These are phyloP conservation scores for Elgaria multicarinata DNA, from an alignment of 2,113 vertebrate species.

Conservation along the genomic window DNA sequence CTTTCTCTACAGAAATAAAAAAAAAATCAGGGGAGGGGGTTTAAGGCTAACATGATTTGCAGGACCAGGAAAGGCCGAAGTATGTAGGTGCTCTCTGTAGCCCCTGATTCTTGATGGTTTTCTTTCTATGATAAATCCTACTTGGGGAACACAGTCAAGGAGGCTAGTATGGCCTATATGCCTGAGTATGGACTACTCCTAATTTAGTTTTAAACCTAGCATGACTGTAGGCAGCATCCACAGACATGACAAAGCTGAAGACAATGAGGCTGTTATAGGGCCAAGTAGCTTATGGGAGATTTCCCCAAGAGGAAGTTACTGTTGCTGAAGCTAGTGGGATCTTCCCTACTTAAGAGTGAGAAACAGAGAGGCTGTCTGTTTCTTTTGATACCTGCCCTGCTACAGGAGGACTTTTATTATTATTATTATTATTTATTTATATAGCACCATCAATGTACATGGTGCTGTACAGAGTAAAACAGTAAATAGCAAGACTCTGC, in stretches of 20 bases:
- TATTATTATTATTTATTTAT: no score
- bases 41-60: neutral
- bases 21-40: neutral
- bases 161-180: neutral
- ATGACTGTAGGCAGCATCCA: neutral
- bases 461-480: no score
- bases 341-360: neutral
- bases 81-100: neutral
- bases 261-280: neutral
- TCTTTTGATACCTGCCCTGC: neutral
- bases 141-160: neutral
- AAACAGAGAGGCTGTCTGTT: neutral
- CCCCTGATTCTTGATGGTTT: neutral
- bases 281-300: neutral
- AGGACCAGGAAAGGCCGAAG: neutral
- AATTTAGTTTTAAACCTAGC: neutral
- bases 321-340: neutral
- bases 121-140: neutral
- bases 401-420: neutral
- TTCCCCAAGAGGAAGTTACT: neutral
- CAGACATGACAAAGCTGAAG: neutral
- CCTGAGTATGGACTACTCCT: no score
- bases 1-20: neutral
- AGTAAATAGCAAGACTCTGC: no score
- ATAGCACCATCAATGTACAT: no score